phyloP scores from a whole-genome alignment of 2,797 vertebrate genomes.

The Nyctibius grandis region DNA sequence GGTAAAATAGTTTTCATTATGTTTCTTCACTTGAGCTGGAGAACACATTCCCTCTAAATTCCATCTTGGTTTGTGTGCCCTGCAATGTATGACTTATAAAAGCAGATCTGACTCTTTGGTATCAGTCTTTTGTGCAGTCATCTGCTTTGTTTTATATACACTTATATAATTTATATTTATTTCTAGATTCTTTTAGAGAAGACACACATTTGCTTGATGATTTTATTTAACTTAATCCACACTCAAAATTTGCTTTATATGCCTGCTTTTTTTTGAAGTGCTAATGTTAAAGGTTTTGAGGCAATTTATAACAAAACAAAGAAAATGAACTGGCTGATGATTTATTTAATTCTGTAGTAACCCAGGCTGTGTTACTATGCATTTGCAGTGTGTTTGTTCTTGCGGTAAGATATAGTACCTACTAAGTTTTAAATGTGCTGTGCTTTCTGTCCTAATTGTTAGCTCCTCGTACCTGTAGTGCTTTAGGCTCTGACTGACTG shows the following conservation, averaged over 20 bases:
- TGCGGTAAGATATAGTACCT: not conserved
- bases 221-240: not conserved
- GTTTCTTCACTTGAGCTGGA: not conserved
- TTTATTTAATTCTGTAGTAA: not conserved
- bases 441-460: not conserved
- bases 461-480: rapidly evolving
- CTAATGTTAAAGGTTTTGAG: not conserved
- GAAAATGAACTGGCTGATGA: not conserved
- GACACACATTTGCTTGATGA: not conserved
- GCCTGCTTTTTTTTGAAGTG: not conserved
- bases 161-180: not conserved
- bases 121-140: not conserved
- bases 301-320: not conserved
- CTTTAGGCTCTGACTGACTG: not conserved
- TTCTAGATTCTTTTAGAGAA: not conserved
- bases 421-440: not conserved
- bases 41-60: not conserved
- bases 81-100: not conserved
- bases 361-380: not conserved
- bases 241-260: not conserved
- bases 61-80: not conserved
- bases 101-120: not conserved
- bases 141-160: not conserved
- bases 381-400: not conserved
- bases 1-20: not conserved